Conservation (phyloP, 2,888 invertebrate species). For the Scaptomyza parva region DNA sequence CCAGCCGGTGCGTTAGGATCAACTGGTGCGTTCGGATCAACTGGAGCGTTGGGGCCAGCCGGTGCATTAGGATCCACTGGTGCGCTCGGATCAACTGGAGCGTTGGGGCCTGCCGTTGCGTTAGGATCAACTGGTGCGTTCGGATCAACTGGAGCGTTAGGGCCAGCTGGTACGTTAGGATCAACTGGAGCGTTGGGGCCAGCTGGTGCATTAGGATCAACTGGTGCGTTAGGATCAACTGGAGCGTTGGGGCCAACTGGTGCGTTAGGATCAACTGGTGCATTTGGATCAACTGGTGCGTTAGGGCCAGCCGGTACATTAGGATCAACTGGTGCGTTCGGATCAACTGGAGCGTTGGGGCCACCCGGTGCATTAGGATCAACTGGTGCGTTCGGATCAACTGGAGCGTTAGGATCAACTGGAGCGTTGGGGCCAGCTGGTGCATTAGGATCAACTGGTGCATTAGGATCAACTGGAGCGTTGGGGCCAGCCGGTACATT, state of each 20-base stretch:
- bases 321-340: conserved; percentile 3
- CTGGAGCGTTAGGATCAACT: conserved; percentile 15
- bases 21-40: conserved; percentile 2
- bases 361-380: conserved; percentile 14
- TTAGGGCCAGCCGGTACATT: conserved; percentile 19
- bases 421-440: conserved; percentile 18
- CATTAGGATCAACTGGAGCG: not conserved
- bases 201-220: conserved; percentile 16
- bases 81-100: not conserved
- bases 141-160: conserved; percentile 27
- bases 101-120: not conserved
- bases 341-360: conserved; percentile 4
- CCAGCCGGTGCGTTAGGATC: not conserved
- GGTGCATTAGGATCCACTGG: conserved; percentile 6
- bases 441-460: conserved; percentile 5
- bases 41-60: conserved; percentile 30
- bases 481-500: conserved; percentile 28
- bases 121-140: conserved; percentile 16
- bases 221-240: conserved; percentile 15
- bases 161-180: conserved; percentile 19
- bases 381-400: conserved; percentile 1
- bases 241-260: conserved; percentile 5
- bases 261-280: conserved; percentile 6
- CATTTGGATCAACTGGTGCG: not conserved
- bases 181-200: conserved; percentile 2